phyloP scores from a whole-genome alignment of 2,888 invertebrate genomes.

The Atethmia centrago region DNA sequence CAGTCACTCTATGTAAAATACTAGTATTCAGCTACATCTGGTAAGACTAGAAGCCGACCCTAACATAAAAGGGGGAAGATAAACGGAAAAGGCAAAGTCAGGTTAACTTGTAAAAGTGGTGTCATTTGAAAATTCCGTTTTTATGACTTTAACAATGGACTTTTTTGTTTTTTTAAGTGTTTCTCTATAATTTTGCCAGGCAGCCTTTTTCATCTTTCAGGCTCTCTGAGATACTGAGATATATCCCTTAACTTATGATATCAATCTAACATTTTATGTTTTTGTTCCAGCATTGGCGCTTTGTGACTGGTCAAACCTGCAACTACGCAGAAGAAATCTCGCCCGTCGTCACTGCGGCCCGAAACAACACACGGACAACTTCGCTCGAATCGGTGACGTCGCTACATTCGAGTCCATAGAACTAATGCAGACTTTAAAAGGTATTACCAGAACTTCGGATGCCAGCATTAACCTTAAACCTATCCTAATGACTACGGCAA shows the following conservation, averaged over 20 bases:
- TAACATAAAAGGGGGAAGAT: not conserved
- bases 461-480: slow-evolving; percentile 92
- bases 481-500: slow-evolving; percentile 93
- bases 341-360: slow-evolving; percentile 96
- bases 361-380: slow-evolving; percentile 93
- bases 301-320: slow-evolving; percentile 96
- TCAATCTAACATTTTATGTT: not conserved
- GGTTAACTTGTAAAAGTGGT: not conserved
- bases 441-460: slow-evolving; percentile 80
- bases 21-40: not conserved
- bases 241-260: not conserved
- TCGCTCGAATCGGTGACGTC: slow-evolving; percentile 93
- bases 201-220: not conserved
- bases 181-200: not conserved
- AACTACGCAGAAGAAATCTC: slow-evolving; percentile 94
- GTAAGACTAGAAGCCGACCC: not conserved
- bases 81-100: not conserved
- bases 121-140: too few relatives aligned
- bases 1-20: not conserved
- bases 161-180: not conserved
- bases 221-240: not conserved
- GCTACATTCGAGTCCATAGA: slow-evolving; percentile 92
- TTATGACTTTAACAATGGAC: too few relatives aligned
- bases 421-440: slow-evolving; percentile 90
- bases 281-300: slow-evolving; percentile 93